phyloP scores from a whole-genome alignment of 1,140 invertebrate genomes.

The Teleogryllus occipitalis region DNA sequence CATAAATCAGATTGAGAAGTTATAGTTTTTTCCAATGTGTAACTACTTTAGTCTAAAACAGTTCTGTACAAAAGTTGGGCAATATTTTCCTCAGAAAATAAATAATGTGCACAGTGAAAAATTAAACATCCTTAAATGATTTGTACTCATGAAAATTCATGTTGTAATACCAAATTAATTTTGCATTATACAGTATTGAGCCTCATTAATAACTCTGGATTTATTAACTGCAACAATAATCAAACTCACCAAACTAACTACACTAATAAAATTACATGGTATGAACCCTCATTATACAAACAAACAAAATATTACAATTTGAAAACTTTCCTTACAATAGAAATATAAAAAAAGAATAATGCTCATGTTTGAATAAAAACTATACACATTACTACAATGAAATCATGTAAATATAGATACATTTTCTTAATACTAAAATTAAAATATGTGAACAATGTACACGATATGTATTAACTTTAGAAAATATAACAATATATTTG shows the following conservation, averaged over 20 bases:
- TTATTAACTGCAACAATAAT: neutral
- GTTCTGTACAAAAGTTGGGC: too few relatives aligned
- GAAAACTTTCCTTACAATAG: neutral
- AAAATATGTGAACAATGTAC: neutral
- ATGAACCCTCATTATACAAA: neutral
- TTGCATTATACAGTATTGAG: neutral
- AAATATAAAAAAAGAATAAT: neutral
- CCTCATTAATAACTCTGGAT: neutral
- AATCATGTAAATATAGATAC: neutral
- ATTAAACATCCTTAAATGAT: neutral
- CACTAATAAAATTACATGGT: neutral
- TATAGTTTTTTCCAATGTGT: neutral
- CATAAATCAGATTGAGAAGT: neutral
- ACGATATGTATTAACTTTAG: neutral
- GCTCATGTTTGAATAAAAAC: too few relatives aligned
- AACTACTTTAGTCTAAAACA: neutral
- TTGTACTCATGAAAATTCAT: neutral
- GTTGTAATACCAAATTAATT: neutral
- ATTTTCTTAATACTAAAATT: neutral
- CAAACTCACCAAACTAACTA: neutral
- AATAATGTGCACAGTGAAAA: neutral
- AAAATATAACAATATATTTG: too few relatives aligned
- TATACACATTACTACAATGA: too few relatives aligned
- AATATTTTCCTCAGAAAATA: neutral
- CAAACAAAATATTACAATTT: neutral